phyloP scores from a whole-genome alignment of 2,113 vertebrate genomes.

The Laticauda laticaudata region DNA sequence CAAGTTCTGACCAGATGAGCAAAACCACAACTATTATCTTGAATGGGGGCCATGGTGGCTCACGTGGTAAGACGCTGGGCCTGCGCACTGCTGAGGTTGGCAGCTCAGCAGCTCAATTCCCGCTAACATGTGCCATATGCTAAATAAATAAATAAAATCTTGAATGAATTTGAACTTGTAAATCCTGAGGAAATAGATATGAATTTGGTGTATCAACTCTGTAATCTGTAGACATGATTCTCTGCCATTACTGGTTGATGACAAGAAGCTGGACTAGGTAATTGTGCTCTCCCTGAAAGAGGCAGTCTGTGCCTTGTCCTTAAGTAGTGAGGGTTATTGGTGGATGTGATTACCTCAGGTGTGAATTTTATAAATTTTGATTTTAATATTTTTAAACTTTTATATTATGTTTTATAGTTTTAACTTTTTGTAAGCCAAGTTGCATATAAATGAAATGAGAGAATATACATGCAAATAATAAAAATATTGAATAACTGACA shows the following conservation, averaged over 20 bases:
- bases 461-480: background rate
- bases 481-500: background rate
- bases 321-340: background rate
- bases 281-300: background rate
- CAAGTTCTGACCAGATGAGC: background rate
- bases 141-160: background rate
- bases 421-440: background rate
- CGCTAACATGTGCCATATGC: too few relatives aligned
- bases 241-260: background rate
- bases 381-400: background rate
- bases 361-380: background rate
- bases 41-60: too few relatives aligned
- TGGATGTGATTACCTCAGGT: background rate
- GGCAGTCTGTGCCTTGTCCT: background rate
- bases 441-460: background rate
- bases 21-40: background rate
- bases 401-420: background rate
- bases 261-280: background rate
- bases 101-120: too few relatives aligned
- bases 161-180: background rate
- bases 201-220: background rate
- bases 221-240: background rate
- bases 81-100: too few relatives aligned
- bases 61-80: too few relatives aligned
- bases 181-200: background rate